Evolutionary conservation across 2,797 vertebrate species (phyloP).

Genomic region (Argya squamiceps): DNA sequence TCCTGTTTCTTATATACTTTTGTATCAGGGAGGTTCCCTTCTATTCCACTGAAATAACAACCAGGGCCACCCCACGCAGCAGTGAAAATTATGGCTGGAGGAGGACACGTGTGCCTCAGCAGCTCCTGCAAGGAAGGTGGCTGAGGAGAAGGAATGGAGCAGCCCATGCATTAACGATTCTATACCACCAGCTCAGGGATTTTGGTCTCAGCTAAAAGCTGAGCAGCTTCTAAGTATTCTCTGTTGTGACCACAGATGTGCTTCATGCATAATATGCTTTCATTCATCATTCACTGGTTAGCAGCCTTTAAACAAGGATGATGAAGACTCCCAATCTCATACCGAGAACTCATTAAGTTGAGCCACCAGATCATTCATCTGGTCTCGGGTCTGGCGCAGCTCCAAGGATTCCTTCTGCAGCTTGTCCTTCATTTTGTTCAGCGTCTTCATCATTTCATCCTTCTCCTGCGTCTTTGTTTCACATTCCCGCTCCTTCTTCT

Average conservation of each 20-base stretch:
- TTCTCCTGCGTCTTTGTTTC: slow-evolving; percentile 95
- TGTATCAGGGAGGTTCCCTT: neutral
- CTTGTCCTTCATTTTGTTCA: slow-evolving; percentile 99
- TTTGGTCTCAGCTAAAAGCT: neutral
- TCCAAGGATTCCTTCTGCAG: slow-evolving; percentile 93
- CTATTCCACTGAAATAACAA: neutral
- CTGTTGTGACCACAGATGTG: neutral
- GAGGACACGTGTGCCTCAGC: accelerated
- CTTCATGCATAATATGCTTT: neutral
- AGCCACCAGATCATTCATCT: slow-evolving; percentile 87
- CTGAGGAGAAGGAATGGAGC: neutral
- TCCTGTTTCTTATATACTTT: neutral
- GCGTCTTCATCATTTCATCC: slow-evolving; percentile 98
- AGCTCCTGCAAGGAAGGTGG: neutral
- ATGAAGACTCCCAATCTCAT: slow-evolving; percentile 36
- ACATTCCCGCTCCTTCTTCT: slow-evolving; percentile 94
- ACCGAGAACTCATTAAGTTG: slow-evolving; percentile 89
- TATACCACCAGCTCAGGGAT: neutral
- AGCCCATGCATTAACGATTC: neutral
- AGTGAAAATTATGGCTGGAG: neutral
- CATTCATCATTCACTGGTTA: neutral
- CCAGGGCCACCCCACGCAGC: neutral
- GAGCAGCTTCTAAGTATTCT: neutral
- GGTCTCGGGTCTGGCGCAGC: slow-evolving; percentile 89
- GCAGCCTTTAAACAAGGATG: slow-evolving; percentile 4